Percentiles rank a stretch among this genome's conserved stretches.
These are phyloP conservation scores for Streblospio benedicti DNA, from an alignment of 1,140 invertebrate species.

Conservation along the genomic window DNA sequence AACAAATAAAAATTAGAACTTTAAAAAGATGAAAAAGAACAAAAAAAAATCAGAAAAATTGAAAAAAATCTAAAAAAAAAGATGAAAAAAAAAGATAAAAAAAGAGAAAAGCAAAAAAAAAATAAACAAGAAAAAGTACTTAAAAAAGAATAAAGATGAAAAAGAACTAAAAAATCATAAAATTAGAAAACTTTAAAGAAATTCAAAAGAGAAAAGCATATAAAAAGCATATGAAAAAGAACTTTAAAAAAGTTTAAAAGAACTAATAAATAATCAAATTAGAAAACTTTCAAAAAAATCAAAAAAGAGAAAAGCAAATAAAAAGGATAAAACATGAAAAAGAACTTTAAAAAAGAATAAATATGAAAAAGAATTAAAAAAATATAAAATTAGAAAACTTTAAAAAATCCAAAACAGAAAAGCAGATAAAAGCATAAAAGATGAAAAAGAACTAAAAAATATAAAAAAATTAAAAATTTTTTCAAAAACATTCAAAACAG, in stretches of 20 bases:
- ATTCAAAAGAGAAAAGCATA: not conserved
- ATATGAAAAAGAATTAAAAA: not conserved
- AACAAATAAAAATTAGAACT: not conserved
- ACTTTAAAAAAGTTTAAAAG: not conserved
- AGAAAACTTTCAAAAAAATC: not conserved
- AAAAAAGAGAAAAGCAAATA: not conserved
- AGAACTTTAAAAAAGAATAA: not conserved
- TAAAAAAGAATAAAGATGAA: not conserved
- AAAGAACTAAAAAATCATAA: not conserved
- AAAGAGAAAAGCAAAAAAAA: not conserved
- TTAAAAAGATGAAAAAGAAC: not conserved
- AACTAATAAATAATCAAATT: not conserved
- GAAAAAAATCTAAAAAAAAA: not conserved
- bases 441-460: slow-evolving; percentile 5
- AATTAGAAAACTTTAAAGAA: not conserved
- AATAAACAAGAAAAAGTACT: not conserved
- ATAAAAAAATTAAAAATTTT: not conserved
- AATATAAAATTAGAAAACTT: not conserved
- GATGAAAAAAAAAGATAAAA: not conserved
- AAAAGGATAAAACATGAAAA: not conserved
- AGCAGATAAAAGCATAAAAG: slow-evolving; percentile 1
- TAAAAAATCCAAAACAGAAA: not conserved
- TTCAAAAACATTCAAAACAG: not conserved
- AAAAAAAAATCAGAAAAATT: not conserved
- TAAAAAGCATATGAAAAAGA: not conserved